Evolutionary conservation across 2,113 vertebrate species (phyloP).

Genomic region (Chionomys nivalis): DNA sequence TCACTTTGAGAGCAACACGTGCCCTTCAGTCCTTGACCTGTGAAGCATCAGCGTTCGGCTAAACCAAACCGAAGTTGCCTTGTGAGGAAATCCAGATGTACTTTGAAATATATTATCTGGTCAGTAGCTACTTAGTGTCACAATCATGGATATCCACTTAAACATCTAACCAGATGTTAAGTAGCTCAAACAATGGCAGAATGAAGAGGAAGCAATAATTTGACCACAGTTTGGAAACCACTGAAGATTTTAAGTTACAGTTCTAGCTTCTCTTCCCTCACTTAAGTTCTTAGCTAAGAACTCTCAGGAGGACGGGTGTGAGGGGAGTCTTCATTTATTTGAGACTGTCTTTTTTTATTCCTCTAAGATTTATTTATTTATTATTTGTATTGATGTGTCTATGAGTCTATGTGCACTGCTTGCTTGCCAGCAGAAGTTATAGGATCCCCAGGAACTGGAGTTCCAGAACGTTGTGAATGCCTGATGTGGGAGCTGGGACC

Average conservation of each 20-base stretch:
- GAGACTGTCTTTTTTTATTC: neutral
- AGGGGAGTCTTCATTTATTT: constrained; percentile 8
- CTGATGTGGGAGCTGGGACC: neutral
- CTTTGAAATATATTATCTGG: constrained; percentile 32
- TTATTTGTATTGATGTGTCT: neutral
- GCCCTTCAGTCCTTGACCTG: neutral
- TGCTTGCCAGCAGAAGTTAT: neutral
- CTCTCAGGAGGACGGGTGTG: neutral
- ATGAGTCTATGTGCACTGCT: neutral
- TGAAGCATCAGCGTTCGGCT: constrained; percentile 9
- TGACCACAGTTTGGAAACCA: neutral
- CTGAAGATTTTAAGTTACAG: neutral
- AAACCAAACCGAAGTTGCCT: neutral
- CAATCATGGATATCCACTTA: neutral
- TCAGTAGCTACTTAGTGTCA: constrained; percentile 19
- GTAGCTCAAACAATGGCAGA: neutral
- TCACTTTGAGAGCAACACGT: neutral
- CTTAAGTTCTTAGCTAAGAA: neutral
- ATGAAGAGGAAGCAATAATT: neutral
- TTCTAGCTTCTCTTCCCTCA: neutral
- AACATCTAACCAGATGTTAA: neutral
- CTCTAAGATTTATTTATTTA: neutral
- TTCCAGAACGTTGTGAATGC: neutral
- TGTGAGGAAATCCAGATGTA: neutral
- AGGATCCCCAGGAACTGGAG: neutral